These are phyloP conservation scores for Nudaria mundana DNA, from an alignment of 2,888 invertebrate species.

Conservation along the genomic window DNA sequence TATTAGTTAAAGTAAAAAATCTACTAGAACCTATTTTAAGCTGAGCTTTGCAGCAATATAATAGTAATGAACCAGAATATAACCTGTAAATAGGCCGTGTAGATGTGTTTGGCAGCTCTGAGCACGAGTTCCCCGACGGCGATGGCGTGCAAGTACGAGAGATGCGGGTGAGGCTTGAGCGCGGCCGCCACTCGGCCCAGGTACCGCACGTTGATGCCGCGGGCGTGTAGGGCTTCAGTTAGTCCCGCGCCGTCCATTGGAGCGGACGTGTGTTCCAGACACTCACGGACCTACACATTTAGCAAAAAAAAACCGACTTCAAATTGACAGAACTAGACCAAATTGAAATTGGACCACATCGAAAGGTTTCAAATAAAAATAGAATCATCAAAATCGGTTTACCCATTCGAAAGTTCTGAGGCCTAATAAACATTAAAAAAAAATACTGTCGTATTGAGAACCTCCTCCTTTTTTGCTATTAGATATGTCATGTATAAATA, in stretches of 20 bases:
- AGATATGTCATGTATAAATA: too few species aligned
- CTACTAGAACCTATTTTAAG: too few species aligned
- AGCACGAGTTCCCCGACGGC: conserved; percentile 94
- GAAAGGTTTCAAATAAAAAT: too few species aligned
- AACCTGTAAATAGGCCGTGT: conserved; percentile 93
- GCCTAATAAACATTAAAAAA: too few species aligned
- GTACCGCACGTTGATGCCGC: conserved; percentile 98
- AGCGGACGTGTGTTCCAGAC: conserved; percentile 93
- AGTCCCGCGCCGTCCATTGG: conserved; percentile 97
- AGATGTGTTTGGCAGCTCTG: conserved; percentile 96
- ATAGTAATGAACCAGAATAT: neutral
- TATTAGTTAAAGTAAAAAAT: too few species aligned
- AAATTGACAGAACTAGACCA: too few species aligned
- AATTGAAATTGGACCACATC: too few species aligned
- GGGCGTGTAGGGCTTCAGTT: conserved; percentile 95
- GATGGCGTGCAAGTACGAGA: conserved; percentile 94
- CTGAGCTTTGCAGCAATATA: too few species aligned
- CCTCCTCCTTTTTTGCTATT: too few species aligned
- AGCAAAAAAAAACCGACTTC: neutral
- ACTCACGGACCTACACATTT: conserved; percentile 87
- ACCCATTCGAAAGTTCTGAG: too few species aligned
- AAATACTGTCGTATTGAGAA: too few species aligned
- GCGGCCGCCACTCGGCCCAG: conserved; percentile 94
- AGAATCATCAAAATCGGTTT: too few species aligned
- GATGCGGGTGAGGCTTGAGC: conserved; percentile 87